Base-by-base conservation (phyloP, 1,140 invertebrate genomes). In the Asobara japonica region DNA sequence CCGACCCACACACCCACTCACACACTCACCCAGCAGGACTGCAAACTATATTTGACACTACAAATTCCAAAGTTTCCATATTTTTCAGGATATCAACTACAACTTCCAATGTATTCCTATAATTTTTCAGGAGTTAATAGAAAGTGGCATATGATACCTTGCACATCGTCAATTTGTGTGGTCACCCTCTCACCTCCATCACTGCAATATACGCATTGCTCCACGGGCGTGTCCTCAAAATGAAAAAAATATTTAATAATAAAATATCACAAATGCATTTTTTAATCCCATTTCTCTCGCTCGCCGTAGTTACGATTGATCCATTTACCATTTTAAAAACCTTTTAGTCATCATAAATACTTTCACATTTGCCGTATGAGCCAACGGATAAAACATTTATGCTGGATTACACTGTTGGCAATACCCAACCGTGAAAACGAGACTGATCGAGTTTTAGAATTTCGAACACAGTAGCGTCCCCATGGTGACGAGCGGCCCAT, bases 371-470 rank as follows among this genome's bases (percentile, higher is more conserved):
- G 38, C 38, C 16, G 29, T 31, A 33, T n/a, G 41, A 2, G 25
- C 51, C 16, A 56, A 25, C 25, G 18, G 22, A 25, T 27, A 18
- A 56, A 18, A 56, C 51, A 56, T 56, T 51, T 56, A 25, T 25
- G 2, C 20, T 10, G 11, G 22, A 56, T 56, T 56, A 56, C 51
- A 25, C 6, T 11, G 16, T 20, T 69, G 67, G 56, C 29, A 16
- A 38, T 69, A 29, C 60, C 38, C 45, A 61, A 38, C 56, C 18
- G 51, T 56, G 51, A 56, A 56, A 56, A 56, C 51, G 51, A 69
- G 67, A 61, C 60, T 61, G 67, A 69, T 69, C 51, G 51, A 69
- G 67, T 61, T 61, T 69, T 56, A 36, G 30, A 56, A 69, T 69
- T 69, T 36, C 51, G 13, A 56, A 56, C 51, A 45, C 62, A 25